Evolutionary conservation across 2,888 invertebrate genomes (phyloP).

Genomic region (Eilema sororculum): DNA sequence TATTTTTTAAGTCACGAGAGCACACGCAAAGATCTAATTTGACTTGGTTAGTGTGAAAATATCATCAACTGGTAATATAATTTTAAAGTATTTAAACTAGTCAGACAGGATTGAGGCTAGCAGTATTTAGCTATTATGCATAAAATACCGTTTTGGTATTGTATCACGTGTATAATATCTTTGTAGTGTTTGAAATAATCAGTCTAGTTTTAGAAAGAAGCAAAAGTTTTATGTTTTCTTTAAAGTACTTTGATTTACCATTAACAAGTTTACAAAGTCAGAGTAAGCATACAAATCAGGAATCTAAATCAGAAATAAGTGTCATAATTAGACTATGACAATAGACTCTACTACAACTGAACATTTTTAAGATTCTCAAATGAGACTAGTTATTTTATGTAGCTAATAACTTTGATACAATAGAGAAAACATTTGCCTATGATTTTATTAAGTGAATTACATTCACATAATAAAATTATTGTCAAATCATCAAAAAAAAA

Average conservation of each 20-base stretch:
- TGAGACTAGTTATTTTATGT: no score
- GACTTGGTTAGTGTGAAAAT: not conserved
- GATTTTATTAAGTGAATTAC: no score
- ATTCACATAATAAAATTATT: no score
- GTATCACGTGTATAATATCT: not conserved
- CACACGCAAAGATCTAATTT: not conserved
- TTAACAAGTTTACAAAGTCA: no score
- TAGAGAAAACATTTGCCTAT: no score
- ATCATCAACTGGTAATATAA: no score
- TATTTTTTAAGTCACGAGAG: not conserved
- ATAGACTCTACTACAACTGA: not conserved
- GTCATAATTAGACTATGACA: no score
- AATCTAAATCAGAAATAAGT: not conserved
- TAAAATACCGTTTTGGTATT: not conserved
- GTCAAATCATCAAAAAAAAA: no score
- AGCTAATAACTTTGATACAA: no score
- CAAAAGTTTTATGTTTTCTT: not conserved
- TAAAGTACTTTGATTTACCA: not conserved
- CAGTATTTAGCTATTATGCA: not conserved
- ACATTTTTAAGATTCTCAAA: no score
- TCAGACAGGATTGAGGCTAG: not conserved
- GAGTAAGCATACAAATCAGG: no score
- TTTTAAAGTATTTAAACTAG: not conserved
- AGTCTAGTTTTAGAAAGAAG: not conserved
- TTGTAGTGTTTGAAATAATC: not conserved